Conservation (phyloP, 2,113 vertebrate species). For the Acrocephalus kingi region DNA sequence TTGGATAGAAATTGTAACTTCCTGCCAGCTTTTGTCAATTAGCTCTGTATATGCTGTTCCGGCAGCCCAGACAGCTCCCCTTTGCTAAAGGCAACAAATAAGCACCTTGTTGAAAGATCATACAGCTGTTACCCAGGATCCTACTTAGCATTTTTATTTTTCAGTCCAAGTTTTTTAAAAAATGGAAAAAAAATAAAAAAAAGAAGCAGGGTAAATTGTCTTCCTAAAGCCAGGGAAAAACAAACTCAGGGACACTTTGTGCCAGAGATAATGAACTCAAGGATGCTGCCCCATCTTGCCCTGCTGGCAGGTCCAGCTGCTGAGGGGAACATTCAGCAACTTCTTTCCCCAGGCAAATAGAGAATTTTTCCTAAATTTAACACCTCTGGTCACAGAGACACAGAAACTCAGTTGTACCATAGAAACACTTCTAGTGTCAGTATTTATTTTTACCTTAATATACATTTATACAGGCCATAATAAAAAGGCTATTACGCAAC, state of each 20-base stretch:
- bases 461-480: constrained; percentile 84
- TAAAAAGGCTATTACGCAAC: constrained; percentile 80
- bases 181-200: not conserved
- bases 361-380: not conserved
- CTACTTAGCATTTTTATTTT: not conserved
- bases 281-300: not conserved
- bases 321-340: not conserved
- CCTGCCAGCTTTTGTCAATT: not conserved
- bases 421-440: constrained; percentile 71
- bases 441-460: constrained; percentile 82
- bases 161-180: not conserved
- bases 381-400: not conserved
- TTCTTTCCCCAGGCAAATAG: not conserved
- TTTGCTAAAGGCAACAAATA: not conserved
- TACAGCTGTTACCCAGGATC: constrained; percentile 1
- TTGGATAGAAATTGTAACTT: not conserved
- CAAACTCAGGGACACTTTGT: not conserved
- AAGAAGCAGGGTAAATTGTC: not conserved
- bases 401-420: constrained; percentile 30
- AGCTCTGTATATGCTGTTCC: not conserved
- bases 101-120: not conserved
- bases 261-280: not conserved
- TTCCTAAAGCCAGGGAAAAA: not conserved
- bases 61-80: not conserved
- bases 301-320: not conserved